These are phyloP conservation scores for Mongoloraphidia duomilia DNA, from an alignment of 2,888 invertebrate genomes.

Conservation along the genomic window DNA sequence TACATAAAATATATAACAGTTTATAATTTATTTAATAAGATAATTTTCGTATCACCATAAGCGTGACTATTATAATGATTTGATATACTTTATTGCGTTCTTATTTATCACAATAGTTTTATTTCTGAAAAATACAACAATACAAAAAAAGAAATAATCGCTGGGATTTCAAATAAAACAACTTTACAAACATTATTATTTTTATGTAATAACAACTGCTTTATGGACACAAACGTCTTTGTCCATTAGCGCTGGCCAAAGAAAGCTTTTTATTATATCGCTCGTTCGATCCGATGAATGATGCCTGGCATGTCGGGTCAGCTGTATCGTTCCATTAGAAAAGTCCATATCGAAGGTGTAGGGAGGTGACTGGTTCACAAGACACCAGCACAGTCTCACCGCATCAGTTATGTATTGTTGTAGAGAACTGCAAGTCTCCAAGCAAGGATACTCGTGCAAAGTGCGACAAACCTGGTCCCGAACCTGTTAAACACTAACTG, in stretches of 20 bases:
- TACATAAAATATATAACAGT: too few relatives aligned
- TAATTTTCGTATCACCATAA: too few relatives aligned
- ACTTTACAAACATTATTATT: not conserved
- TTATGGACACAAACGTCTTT: conserved; percentile 66
- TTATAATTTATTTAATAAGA: too few relatives aligned
- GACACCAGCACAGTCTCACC: conserved; percentile 76
- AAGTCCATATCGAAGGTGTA: conserved; percentile 54
- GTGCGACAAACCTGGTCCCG: conserved; percentile 54
- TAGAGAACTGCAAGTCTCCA: conserved; percentile 63
- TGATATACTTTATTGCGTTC: too few relatives aligned
- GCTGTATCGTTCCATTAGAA: conserved; percentile 45
- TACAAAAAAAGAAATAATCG: not conserved
- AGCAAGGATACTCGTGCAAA: conserved; percentile 83
- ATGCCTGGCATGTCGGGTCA: conserved; percentile 66
- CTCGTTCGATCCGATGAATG: conserved; percentile 60
- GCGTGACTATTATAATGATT: too few relatives aligned
- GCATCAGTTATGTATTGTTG: conserved; percentile 68
- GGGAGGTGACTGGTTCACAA: conserved; percentile 59
- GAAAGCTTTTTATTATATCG: conserved; percentile 61
- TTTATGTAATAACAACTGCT: conserved; percentile 69
- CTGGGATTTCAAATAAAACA: not conserved
- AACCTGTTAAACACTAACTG: not conserved
- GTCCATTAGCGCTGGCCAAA: conserved; percentile 78
- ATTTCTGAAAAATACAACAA: too few relatives aligned
- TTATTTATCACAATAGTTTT: too few relatives aligned